Evolutionary conservation across 2,888 invertebrate species (phyloP), one percentile per base, ranked within the genome.

Genomic region (Lingula anatina): DNA sequence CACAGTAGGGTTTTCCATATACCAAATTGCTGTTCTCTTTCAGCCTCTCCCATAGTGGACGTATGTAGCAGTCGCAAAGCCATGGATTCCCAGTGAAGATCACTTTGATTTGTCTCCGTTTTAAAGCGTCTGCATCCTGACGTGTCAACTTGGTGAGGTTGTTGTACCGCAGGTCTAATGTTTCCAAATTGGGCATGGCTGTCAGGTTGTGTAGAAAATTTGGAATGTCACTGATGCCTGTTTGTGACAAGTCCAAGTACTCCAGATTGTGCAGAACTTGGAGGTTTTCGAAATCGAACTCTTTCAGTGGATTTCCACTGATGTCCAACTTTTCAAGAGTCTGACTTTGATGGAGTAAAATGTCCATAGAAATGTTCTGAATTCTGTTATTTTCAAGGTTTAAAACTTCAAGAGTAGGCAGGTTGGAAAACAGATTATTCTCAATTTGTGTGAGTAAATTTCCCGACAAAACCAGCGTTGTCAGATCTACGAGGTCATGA

Each of bases 11-110:
- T 5, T 45, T 40, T 5, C 49, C 39, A 53, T 67, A 68, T 18
- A 56, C 55, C 5, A 26, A 47, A 52, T 47, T 27, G 42, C 36
- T 4, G 20, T 49, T 46, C 5, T 43, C 21, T 35, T 55, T 49
- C 4, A 70, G 47, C 67, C 67, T 68, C 20, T 57, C 53, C 12
- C 59, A 53, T n/a, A 70, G 54, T 18, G 62, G 55, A 35, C 51
- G 45, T 7, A 70, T 66, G 3, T 55, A 38, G 39, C 70, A 70
- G 51, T 68, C 63, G 54, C 70, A 70, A 25, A 61, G 46, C 70
- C 68, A 70, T 2, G 51, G 46, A 46, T 70, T 70, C 28, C 55
- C 51, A 18, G 47, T 51, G 15, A 56, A 49, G 1, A 66, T 31
- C 5, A 62, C 46, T 15, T 46, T 41, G n/a, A n/a, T n/a, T n/a